Percentiles rank a stretch among this genome's conserved stretches.
These are phyloP conservation scores for Xenopus tropicalis DNA, from an alignment of 2,113 vertebrate genomes.

Conservation along the genomic window DNA sequence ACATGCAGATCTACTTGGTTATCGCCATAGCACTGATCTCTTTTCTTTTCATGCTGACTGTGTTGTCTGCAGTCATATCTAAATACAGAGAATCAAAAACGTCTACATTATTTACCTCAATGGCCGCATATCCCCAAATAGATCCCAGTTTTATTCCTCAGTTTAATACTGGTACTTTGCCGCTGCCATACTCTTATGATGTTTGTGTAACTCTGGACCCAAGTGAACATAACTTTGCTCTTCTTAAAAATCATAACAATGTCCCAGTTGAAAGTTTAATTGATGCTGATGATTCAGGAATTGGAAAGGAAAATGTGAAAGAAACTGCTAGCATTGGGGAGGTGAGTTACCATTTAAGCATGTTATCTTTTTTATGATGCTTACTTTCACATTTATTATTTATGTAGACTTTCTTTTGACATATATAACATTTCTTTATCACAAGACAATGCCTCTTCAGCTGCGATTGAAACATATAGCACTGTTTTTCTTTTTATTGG, in stretches of 20 bases:
- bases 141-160: slow-evolving; percentile 51
- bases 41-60: slow-evolving; percentile 6
- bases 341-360: slow-evolving; percentile 2
- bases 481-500: too few relatives aligned
- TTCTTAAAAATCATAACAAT: neutral
- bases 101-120: slow-evolving; percentile 47
- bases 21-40: slow-evolving; percentile 11
- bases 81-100: slow-evolving; percentile 57
- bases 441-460: neutral
- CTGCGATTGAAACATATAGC: too few relatives aligned
- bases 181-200: slow-evolving; percentile 53
- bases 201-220: neutral
- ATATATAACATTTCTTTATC: too few relatives aligned
- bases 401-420: neutral
- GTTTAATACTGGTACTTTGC: slow-evolving; percentile 51
- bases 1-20: slow-evolving; percentile 17
- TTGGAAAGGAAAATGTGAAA: too few relatives aligned
- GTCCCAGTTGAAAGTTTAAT: neutral
- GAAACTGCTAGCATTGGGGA: neutral
- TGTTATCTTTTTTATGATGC: neutral
- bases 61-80: neutral
- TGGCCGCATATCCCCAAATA: neutral
- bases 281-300: neutral
- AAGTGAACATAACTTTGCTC: neutral
- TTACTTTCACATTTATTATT: neutral